Evolutionary conservation across 2,113 vertebrate species (phyloP).

Genomic region (Neogale vison): DNA sequence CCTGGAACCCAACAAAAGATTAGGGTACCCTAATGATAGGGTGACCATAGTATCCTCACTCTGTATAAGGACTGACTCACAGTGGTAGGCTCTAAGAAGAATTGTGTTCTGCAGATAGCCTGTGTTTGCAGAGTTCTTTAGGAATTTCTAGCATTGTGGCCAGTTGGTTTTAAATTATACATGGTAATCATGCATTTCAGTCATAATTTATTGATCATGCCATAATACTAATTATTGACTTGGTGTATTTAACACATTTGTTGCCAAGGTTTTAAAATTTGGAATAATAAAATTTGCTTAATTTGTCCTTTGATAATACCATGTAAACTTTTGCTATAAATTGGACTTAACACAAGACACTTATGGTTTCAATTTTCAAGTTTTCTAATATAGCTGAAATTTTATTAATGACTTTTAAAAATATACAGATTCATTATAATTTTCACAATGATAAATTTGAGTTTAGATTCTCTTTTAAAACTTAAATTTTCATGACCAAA

Average conservation of each 20-base stretch:
- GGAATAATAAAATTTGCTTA: neutral
- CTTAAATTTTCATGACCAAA: slow-evolving; percentile 26
- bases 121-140: slow-evolving; percentile 1
- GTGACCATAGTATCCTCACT: neutral
- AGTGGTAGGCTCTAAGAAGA: neutral
- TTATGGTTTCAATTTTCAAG: slow-evolving; percentile 42
- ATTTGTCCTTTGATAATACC: neutral
- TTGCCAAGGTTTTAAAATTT: neutral
- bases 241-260: neutral
- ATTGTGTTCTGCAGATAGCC: neutral
- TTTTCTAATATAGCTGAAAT: slow-evolving; percentile 39
- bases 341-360: neutral
- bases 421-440: neutral
- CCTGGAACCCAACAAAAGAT: neutral
- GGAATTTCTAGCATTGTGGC: neutral
- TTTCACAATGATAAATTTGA: slow-evolving; percentile 1
- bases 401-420: slow-evolving; percentile 37
- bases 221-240: neutral
- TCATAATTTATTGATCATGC: slow-evolving; percentile 23
- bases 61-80: neutral
- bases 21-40: neutral
- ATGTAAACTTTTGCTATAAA: neutral
- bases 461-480: slow-evolving; percentile 31
- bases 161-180: slow-evolving; percentile 2
- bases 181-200: slow-evolving; percentile 32